A percentile compares a stretch with the other conserved stretches of the same genome.
Conservation (phyloP, 2,888 invertebrate genomes). For the Morpho helenor region DNA sequence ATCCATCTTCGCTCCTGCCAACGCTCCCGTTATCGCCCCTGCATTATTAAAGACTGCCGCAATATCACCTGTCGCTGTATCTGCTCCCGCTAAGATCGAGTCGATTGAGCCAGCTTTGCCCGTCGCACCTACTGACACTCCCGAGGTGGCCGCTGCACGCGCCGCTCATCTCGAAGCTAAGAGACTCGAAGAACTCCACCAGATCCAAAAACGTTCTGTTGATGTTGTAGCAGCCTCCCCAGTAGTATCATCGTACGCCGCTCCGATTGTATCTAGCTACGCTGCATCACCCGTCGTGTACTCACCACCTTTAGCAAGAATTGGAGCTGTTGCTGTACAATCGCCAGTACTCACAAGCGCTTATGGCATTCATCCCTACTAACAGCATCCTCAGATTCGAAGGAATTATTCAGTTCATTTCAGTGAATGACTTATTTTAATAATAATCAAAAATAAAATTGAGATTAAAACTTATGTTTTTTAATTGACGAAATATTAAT, state of each 20-base stretch:
- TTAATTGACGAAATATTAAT: neutral
- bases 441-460: slow-evolving; percentile 45
- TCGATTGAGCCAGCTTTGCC: slow-evolving; percentile 38
- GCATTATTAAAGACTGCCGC: slow-evolving; percentile 33
- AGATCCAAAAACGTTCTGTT: slow-evolving; percentile 63
- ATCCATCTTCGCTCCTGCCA: slow-evolving; percentile 15
- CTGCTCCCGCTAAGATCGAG: slow-evolving; percentile 18
- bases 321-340: slow-evolving; percentile 33
- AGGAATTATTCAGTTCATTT: slow-evolving; percentile 47
- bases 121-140: slow-evolving; percentile 56
- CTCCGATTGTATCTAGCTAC: slow-evolving; percentile 46
- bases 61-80: slow-evolving; percentile 20
- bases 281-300: slow-evolving; percentile 42
- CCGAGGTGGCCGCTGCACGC: slow-evolving; percentile 62
- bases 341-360: slow-evolving; percentile 50
- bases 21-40: slow-evolving; percentile 17
- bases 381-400: slow-evolving; percentile 47
- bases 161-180: slow-evolving; percentile 63
- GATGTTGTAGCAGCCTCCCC: slow-evolving; percentile 40
- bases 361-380: slow-evolving; percentile 60
- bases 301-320: slow-evolving; percentile 41
- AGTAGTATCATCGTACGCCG: slow-evolving; percentile 42
- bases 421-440: slow-evolving; percentile 43
- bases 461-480: slow-evolving; percentile 22
- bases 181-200: slow-evolving; percentile 52